A percentile compares a stretch with the other conserved stretches of the same genome.
phyloP scores from a whole-genome alignment of 2,113 vertebrate species.

The Piliocolobus tephrosceles region DNA sequence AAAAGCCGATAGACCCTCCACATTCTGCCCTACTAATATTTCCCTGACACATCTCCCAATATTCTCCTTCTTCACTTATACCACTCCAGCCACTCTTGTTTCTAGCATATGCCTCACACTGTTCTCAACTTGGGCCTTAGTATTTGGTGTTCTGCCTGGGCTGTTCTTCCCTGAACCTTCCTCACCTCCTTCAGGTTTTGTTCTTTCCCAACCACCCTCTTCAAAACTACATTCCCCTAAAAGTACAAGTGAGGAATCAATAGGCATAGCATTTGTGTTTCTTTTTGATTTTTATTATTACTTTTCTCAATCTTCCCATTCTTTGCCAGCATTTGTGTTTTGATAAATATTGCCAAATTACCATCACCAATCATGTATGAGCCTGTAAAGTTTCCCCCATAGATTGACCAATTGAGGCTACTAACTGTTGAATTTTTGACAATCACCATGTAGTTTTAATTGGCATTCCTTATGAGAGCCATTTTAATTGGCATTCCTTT shows the following conservation, averaged over 20 bases:
- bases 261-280: not conserved
- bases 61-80: not conserved
- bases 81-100: not conserved
- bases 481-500: not conserved
- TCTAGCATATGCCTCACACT: not conserved
- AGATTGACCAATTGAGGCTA: not conserved
- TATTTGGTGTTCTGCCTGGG: not conserved
- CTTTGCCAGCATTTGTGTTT: not conserved
- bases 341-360: not conserved
- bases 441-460: not conserved
- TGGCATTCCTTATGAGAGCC: no score
- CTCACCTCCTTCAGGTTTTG: not conserved
- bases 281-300: no score
- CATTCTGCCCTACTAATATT: not conserved
- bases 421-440: slow-evolving; percentile 10
- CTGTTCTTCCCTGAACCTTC: not conserved
- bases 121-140: not conserved
- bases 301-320: no score
- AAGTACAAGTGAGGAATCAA: not conserved
- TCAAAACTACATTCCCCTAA: not conserved
- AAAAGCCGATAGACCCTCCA: not conserved
- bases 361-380: not conserved
- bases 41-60: not conserved
- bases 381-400: not conserved
- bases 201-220: not conserved